Evolutionary conservation across 2,113 vertebrate genomes (phyloP), one percentile per base, ranked within the genome.

Genomic region (Loxodonta africana): DNA sequence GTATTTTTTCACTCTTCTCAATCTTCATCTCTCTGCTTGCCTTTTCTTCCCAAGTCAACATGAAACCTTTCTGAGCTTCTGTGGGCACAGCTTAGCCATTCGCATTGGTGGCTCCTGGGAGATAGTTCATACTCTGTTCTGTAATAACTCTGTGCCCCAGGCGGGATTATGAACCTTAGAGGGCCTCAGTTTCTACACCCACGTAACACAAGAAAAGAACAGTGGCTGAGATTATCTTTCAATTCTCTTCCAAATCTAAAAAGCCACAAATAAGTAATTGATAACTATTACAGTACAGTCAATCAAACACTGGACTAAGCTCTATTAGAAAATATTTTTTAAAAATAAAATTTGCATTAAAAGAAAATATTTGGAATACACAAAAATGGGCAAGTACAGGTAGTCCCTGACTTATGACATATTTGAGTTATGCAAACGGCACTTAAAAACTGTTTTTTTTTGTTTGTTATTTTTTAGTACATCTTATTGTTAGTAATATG

Each of bases 171-270:
- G 41, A 95, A 78, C 48, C 28, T 48, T 5, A 0, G 1, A 4
- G 30, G 48, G 87, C 37, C 51, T 67, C 60, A 73, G 33, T 51
- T 95, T 82, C 51, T 86, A 73, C 20, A 91, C 62, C 26, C 41
- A 48, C 51, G 63, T 44, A 44, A 65, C 33, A 73, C 25, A 95
- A 7, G 33, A 65, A 73, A 44, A 84, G 46, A 28, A 46, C 18
- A 53, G 60, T 14, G 23, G 20, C 3, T 23, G 6, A 88, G 26
- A 26, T 46, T 41, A 78, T 48, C 67, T 95, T 87, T 85, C 71
- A 87, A 67, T 92, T 95, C 28, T 88, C 84, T 88, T 46, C 60
- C 53, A 95, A 94, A 88, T 60, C 73, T 80, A 88, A 94, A 91
- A 93, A 73, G 71, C 41, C 25, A 82, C 57, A 85, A 53, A 53